Evolutionary conservation across 2,113 vertebrate species (phyloP).

Genomic region (Trichomycterus rosablanca): DNA sequence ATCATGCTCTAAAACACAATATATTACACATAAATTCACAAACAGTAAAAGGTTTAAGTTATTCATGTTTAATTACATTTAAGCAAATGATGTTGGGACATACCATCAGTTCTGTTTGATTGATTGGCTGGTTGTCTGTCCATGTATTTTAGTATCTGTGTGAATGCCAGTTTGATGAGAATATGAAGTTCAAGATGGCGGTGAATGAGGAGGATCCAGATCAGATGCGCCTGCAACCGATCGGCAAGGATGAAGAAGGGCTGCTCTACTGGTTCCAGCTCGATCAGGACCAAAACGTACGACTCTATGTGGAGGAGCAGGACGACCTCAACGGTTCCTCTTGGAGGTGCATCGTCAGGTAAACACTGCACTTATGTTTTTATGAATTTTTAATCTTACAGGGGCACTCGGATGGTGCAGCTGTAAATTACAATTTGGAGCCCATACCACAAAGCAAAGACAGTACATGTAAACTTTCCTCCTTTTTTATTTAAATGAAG

Average conservation of each 20-base stretch:
- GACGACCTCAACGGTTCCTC: slow-evolving; percentile 92
- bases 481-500: no score
- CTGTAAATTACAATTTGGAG: no score
- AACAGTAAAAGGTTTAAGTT: no score
- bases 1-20: no score
- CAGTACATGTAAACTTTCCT: no score
- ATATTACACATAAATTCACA: no score
- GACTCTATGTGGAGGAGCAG: slow-evolving; percentile 95
- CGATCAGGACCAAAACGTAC: slow-evolving; percentile 92
- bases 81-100: no score
- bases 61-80: no score
- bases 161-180: slow-evolving; percentile 98
- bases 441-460: no score
- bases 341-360: slow-evolving; percentile 96
- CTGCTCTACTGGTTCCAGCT: slow-evolving; percentile 95
- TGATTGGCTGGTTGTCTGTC: slow-evolving; percentile 39
- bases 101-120: no score
- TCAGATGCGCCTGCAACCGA: slow-evolving; percentile 89
- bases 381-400: no score
- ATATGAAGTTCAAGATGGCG: slow-evolving; percentile 92
- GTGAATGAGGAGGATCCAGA: slow-evolving; percentile 94
- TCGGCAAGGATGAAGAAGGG: slow-evolving; percentile 87
- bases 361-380: slow-evolving; percentile 15
- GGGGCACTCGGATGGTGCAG: no score
- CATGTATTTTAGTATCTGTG: slow-evolving; percentile 80